phyloP scores from a whole-genome alignment of 2,888 invertebrate species.

The Nemotelus nigrinus region DNA sequence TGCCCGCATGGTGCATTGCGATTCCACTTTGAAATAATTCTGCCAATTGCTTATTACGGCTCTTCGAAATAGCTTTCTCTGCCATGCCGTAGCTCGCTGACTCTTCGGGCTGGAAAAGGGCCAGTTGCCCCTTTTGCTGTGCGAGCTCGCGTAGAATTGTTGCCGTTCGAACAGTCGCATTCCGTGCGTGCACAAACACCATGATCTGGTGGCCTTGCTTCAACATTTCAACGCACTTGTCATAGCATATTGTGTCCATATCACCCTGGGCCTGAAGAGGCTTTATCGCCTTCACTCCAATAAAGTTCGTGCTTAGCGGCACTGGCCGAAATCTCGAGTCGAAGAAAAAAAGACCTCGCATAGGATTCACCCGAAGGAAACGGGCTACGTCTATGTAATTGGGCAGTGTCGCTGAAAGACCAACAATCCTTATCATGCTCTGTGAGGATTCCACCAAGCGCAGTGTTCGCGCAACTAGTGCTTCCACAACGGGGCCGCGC shows the following conservation, averaged over 20 bases:
- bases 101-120: slow-evolving; percentile 75
- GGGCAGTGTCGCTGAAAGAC: slow-evolving; percentile 95
- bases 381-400: slow-evolving; percentile 96
- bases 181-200: slow-evolving; percentile 98
- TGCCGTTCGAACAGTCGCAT: slow-evolving; percentile 92
- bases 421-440: slow-evolving; percentile 96
- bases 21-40: slow-evolving; percentile 89
- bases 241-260: slow-evolving; percentile 94
- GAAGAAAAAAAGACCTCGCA: slow-evolving; percentile 92
- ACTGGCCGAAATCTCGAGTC: slow-evolving; percentile 95
- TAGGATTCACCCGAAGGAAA: slow-evolving; percentile 93
- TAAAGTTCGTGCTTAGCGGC: slow-evolving; percentile 89
- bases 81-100: slow-evolving; percentile 73
- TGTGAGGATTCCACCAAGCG: slow-evolving; percentile 91
- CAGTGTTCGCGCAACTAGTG: slow-evolving; percentile 93
- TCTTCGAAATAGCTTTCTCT: slow-evolving; percentile 74
- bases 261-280: slow-evolving; percentile 73
- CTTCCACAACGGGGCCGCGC: slow-evolving; percentile 96
- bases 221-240: slow-evolving; percentile 88
- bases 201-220: slow-evolving; percentile 92
- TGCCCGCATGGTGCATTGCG: slow-evolving; percentile 96
- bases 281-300: slow-evolving; percentile 81
- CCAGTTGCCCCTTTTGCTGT: slow-evolving; percentile 76
- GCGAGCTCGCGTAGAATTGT: slow-evolving; percentile 85
- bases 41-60: slow-evolving; percentile 82